Base-by-base conservation (phyloP, 2,113 vertebrate genomes). In the Percina caprodes region DNA sequence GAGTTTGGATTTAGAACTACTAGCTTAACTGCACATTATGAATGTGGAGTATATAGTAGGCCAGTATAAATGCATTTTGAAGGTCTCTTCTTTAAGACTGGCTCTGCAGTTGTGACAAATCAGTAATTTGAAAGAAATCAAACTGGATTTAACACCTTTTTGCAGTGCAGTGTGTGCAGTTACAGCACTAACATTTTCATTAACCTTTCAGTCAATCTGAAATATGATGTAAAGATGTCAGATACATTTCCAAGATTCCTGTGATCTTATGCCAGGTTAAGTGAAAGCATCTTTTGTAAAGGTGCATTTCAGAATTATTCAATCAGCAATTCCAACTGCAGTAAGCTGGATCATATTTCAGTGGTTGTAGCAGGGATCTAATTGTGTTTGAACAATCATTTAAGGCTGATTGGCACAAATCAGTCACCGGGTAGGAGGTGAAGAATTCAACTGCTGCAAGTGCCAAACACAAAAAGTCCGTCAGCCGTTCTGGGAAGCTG, bases 331-430 rank as follows among this genome's bases (percentile, higher is more conserved):
- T 56, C 23, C 35, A 11, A 6, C 73, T 69, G 68, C 68, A 21
- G 18, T 30, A 9, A 30, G 51, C 73, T 54, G 30, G 15, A 54
- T 71, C 46, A 16, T 19, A 30, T 16, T 16, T 46, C 6, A 52
- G 23, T 49, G 8, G 39, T 13, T 49, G 13, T 26, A 21, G 39
- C 55, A 24, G 26, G 23, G 10, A 58, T 77, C 11, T 78, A 63
- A 79, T 82, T 69, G 62, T 81, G 82, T 84, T 67, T 83, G 62
- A 90, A 91, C 90, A 89, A 91, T 93, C 89, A 86, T 86, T 80
- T 55, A 55, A 56, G 61, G 26, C 59, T 51, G 58, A 52, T 8
- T 2, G 51, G n/a, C 45, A 72, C 5, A 55, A 84, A 80, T 77
- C 60, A 48, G 61, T 68, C 10, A 3, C 24, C 42, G 30, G 10